Base-by-base conservation (phyloP, 1,140 invertebrate species). In the Lepeophtheirus salmonis region DNA sequence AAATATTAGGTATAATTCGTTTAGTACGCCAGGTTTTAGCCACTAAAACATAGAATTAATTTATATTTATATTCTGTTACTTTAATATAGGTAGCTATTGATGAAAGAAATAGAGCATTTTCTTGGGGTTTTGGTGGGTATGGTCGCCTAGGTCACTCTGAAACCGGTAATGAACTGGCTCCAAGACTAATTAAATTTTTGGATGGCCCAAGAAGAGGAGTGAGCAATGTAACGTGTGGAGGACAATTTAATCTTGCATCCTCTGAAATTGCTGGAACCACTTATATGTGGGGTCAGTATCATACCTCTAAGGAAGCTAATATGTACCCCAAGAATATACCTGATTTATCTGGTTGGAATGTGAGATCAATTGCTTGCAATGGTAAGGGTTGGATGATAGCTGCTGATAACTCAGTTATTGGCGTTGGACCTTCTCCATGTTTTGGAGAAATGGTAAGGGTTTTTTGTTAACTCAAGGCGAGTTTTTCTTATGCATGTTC, bases 51-150 rank as follows among this genome's bases (percentile, higher is more conserved):
- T 52, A 52, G 16, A n/a, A n/a, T n/a, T n/a, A n/a, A n/a, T n/a
- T n/a, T n/a, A n/a, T n/a, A 41, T 41, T 41, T 10, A 52, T 12
- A 16, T 21, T 52, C 20, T 16, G 16, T 17, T 3, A 20, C 13
- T 3, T 13, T 2, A 21, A 1, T 54, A 1, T 63, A 84, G 82
- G 77, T 92, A 51, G 85, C 85, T 0, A 79, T 90, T 60, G 89
- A 95, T 67, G 81, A 82, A 0, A 83, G 83, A 65, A 87, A 84
- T 67, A 77, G 89, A 12, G 81, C 86, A 0, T 95, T 82, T 68
- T 88, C 87, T 30, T 94, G 89, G 89, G 89, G 90, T 22, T 94
- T 92, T 70, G 89, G 88, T 13, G 90, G 89, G 0, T 89, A 92
- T 68, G 89, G 89, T 0, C 79, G 90, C 16, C 73, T 95, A 1